A percentile compares a stretch with the other conserved stretches of the same genome.
phyloP scores from a whole-genome alignment of 2,888 invertebrate species.

The Gasteruption jaculator region DNA sequence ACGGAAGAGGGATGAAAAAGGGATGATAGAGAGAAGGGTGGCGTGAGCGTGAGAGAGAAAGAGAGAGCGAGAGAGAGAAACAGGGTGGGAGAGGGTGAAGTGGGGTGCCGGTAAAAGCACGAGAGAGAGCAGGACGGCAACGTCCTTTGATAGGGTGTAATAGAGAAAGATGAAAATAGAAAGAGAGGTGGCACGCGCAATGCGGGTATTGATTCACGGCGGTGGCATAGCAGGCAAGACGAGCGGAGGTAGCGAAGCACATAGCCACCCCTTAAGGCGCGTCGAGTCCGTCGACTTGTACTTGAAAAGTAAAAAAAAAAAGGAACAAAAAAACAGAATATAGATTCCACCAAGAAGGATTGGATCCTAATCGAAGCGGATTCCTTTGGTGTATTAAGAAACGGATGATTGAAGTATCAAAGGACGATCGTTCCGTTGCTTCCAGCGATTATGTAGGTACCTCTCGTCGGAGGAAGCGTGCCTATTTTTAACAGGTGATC shows the following conservation, averaged over 20 bases:
- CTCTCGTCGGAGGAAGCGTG: too few relatives aligned
- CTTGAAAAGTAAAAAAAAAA: too few relatives aligned
- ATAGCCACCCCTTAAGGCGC: slow-evolving; percentile 56
- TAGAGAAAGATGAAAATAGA: slow-evolving; percentile 50
- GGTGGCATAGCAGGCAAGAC: too few relatives aligned
- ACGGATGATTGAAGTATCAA: too few relatives aligned
- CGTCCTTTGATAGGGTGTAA: slow-evolving; percentile 50
- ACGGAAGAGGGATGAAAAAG: slow-evolving; percentile 51
- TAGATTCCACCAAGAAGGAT: too few relatives aligned
- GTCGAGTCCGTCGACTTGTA: slow-evolving; percentile 38
- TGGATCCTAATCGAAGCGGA: too few relatives aligned
- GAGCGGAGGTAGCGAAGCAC: slow-evolving; percentile 55
- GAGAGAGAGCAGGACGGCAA: slow-evolving; percentile 52
- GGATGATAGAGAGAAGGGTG: slow-evolving; percentile 50
- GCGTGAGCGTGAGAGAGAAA: slow-evolving; percentile 27
- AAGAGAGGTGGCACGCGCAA: slow-evolving; percentile 52
- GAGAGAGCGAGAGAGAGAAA: slow-evolving; percentile 40
- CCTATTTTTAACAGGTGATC: too few relatives aligned
- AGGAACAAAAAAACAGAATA: too few relatives aligned
- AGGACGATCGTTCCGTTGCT: too few relatives aligned
- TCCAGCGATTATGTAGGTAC: too few relatives aligned
- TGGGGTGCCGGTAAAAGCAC: slow-evolving; percentile 47
- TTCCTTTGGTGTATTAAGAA: too few relatives aligned
- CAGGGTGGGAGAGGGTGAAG: slow-evolving; percentile 42
- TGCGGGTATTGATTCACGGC: slow-evolving; percentile 53